Conservation (phyloP, 2,888 invertebrate genomes). For the Ceriagrion tenellum region DNA sequence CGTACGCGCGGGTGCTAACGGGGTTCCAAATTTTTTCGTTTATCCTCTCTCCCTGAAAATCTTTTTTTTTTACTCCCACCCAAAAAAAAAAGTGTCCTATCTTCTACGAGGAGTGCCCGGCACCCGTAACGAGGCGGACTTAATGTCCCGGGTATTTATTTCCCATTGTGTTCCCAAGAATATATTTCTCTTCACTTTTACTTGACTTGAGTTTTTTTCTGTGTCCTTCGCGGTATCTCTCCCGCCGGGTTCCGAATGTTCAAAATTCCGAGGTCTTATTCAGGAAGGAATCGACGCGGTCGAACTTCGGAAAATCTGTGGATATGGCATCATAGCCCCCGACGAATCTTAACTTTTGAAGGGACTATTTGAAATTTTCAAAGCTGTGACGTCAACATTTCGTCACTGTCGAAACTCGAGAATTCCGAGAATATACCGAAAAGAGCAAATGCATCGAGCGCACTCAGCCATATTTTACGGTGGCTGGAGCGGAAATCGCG, state of each 20-base stretch:
- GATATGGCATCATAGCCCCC: too few relatives aligned
- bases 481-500: too few relatives aligned
- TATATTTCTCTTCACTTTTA: conserved; percentile 10
- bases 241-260: background rate
- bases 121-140: background rate
- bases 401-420: too few relatives aligned
- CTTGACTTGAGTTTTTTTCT: background rate
- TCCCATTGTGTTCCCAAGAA: background rate
- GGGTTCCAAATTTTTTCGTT: background rate
- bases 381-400: too few relatives aligned
- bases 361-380: too few relatives aligned
- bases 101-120: background rate
- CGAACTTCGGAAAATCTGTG: too few relatives aligned
- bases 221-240: background rate
- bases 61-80: background rate
- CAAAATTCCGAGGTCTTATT: too few relatives aligned
- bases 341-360: too few relatives aligned
- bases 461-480: too few relatives aligned
- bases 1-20: background rate
- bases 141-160: conserved; percentile 19
- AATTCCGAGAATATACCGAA: too few relatives aligned
- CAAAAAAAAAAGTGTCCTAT: background rate
- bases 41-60: background rate
- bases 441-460: too few relatives aligned
- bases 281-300: too few relatives aligned